These are phyloP conservation scores for Electrophaes corylata DNA, from an alignment of 2,888 invertebrate species.

Conservation along the genomic window DNA sequence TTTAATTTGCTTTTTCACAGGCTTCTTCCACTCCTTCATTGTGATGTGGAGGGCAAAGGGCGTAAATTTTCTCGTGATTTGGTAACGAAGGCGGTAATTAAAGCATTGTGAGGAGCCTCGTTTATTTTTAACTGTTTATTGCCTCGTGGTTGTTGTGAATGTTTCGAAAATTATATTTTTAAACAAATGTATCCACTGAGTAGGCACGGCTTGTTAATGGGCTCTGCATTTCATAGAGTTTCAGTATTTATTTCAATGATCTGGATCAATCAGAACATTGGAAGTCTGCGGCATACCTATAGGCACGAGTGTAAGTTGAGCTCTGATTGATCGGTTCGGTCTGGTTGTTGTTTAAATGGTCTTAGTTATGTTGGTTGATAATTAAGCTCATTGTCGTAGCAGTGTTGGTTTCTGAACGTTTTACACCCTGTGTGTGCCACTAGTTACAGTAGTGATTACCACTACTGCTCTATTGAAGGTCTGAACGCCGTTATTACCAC, in stretches of 20 bases:
- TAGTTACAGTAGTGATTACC: no score
- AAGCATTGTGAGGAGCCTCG: conserved; percentile 76
- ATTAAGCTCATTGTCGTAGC: no score
- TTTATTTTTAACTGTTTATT: conserved; percentile 79
- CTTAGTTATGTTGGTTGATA: neutral
- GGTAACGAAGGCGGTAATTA: conserved; percentile 79
- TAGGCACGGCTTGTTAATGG: no score
- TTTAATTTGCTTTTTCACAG: conserved; percentile 83
- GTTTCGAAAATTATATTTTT: conserved; percentile 51
- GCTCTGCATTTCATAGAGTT: neutral
- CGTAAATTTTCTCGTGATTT: conserved; percentile 81
- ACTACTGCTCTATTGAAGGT: neutral
- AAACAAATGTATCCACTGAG: no score
- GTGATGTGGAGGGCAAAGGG: conserved; percentile 74
- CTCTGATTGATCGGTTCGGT: neutral
- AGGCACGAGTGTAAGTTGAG: neutral
- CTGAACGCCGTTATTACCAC: neutral
- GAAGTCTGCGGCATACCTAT: neutral
- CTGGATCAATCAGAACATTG: conserved; percentile 12
- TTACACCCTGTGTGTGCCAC: no score
- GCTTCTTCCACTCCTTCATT: conserved; percentile 79
- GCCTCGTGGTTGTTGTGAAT: conserved; percentile 59
- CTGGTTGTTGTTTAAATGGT: no score
- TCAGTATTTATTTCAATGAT: neutral
- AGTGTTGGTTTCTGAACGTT: neutral